A percentile compares a stretch with the other conserved stretches of the same genome.
Evolutionary conservation across 2,888 invertebrate genomes (phyloP).

Genomic region (Drosophila pegasa): DNA sequence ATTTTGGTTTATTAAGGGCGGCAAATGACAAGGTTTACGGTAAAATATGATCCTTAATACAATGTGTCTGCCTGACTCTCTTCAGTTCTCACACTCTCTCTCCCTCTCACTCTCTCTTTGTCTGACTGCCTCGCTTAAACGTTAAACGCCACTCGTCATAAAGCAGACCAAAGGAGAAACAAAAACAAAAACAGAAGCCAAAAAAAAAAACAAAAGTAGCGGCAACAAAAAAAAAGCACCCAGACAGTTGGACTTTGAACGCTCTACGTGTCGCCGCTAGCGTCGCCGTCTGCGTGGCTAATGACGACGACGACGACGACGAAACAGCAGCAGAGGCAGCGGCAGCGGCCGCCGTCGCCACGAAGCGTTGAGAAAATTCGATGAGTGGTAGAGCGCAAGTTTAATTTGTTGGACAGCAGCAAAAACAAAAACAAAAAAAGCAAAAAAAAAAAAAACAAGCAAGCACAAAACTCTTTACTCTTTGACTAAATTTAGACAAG

Average conservation of each 20-base stretch:
- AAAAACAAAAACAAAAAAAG: conserved; percentile 13
- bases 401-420: conserved; percentile 25
- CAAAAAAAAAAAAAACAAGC: not conserved
- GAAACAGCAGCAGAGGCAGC: conserved; percentile 10
- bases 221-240: conserved; percentile 17
- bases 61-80: not conserved
- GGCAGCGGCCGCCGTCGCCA: conserved; percentile 10
- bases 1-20: not conserved
- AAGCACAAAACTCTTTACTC: conserved; percentile 29
- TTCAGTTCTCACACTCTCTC: not conserved
- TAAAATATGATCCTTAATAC: conserved; percentile 17
- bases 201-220: conserved; percentile 9
- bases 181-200: conserved; percentile 18
- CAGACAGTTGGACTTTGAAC: conserved; percentile 71
- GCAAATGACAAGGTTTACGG: not conserved
- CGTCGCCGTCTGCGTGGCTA: conserved; percentile 53
- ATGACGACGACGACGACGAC: conserved; percentile 48
- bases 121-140: conserved; percentile 17
- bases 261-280: conserved; percentile 50
- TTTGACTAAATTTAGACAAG: conserved; percentile 62
- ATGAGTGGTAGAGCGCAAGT: conserved; percentile 37
- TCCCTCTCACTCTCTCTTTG: not conserved
- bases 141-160: conserved; percentile 54
- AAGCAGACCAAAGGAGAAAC: conserved; percentile 47
- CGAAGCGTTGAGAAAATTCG: conserved; percentile 50